These are phyloP conservation scores for Semnopithecus entellus DNA, from an alignment of 2,113 vertebrate genomes.

Conservation along the genomic window DNA sequence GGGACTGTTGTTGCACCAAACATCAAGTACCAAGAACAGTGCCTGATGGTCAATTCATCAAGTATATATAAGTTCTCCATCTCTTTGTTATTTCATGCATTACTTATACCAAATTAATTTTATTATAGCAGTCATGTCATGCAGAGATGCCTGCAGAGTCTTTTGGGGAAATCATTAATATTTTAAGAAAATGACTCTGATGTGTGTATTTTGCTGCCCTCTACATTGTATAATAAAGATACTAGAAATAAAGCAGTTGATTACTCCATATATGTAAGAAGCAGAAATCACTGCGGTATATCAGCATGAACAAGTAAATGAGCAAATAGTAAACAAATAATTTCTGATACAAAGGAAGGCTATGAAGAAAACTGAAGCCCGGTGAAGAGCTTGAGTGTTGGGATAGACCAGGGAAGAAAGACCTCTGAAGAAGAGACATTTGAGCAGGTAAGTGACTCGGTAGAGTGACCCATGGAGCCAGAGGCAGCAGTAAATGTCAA, in stretches of 20 bases:
- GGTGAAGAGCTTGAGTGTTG: background rate
- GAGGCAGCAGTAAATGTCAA: background rate
- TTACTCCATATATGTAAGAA: background rate
- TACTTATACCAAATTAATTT: background rate
- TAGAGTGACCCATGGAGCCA: background rate
- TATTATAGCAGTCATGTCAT: background rate
- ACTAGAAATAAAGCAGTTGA: conserved; percentile 8
- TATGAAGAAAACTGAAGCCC: background rate
- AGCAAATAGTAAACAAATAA: background rate
- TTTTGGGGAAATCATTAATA: background rate
- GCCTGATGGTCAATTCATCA: background rate
- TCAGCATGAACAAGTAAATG: background rate
- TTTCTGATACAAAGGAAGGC: background rate
- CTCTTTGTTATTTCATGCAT: conserved; percentile 16
- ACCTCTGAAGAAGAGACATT: background rate
- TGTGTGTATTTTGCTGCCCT: background rate
- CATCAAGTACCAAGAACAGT: background rate
- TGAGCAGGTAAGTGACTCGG: background rate
- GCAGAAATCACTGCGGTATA: background rate
- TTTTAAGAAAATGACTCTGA: background rate
- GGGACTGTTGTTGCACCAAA: background rate
- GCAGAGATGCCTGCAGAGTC: background rate
- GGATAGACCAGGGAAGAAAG: background rate
- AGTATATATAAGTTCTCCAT: background rate
- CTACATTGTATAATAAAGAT: background rate